Conservation (phyloP, 2,888 invertebrate species). For the Leucoptera coffeella region DNA sequence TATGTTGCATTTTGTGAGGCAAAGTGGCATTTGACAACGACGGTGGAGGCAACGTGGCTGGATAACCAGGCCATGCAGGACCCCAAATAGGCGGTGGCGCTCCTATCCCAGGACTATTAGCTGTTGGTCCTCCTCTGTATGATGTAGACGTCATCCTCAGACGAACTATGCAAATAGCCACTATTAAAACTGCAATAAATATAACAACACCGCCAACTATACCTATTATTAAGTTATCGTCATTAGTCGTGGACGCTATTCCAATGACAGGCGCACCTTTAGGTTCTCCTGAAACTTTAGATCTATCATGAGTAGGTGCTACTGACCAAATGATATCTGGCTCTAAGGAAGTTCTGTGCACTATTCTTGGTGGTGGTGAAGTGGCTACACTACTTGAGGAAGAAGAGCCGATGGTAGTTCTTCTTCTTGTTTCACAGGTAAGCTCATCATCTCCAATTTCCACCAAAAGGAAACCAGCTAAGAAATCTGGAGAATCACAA, state of each 20-base stretch:
- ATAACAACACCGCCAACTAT: slow-evolving; percentile 90
- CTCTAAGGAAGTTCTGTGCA: slow-evolving; percentile 62
- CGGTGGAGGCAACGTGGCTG: slow-evolving; percentile 54
- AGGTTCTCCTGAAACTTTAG: slow-evolving; percentile 49
- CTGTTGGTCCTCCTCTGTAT: slow-evolving; percentile 63
- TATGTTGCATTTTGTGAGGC: slow-evolving; percentile 58
- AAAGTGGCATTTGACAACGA: slow-evolving; percentile 59
- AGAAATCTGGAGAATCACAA: slow-evolving; percentile 65
- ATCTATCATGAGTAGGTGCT: slow-evolving; percentile 62
- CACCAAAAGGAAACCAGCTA: slow-evolving; percentile 61
- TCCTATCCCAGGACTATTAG: slow-evolving; percentile 55
- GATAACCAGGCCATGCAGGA: slow-evolving; percentile 49
- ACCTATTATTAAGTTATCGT: slow-evolving; percentile 91
- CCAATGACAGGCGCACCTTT: slow-evolving; percentile 54
- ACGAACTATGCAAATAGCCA: slow-evolving; percentile 83
- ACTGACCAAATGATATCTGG: slow-evolving; percentile 89
- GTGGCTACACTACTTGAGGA: slow-evolving; percentile 31
- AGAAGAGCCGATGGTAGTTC: slow-evolving; percentile 31
- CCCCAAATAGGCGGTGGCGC: slow-evolving; percentile 58
- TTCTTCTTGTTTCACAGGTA: slow-evolving; percentile 64
- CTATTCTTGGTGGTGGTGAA: slow-evolving; percentile 39
- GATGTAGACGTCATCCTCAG: slow-evolving; percentile 63
- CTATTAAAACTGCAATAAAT: slow-evolving; percentile 81
- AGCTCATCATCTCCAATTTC: slow-evolving; percentile 78
- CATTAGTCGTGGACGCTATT: slow-evolving; percentile 64